Evolutionary conservation across 92 coral and sea anemone species (phyloP).

Genomic region (Siderastrea siderea): DNA sequence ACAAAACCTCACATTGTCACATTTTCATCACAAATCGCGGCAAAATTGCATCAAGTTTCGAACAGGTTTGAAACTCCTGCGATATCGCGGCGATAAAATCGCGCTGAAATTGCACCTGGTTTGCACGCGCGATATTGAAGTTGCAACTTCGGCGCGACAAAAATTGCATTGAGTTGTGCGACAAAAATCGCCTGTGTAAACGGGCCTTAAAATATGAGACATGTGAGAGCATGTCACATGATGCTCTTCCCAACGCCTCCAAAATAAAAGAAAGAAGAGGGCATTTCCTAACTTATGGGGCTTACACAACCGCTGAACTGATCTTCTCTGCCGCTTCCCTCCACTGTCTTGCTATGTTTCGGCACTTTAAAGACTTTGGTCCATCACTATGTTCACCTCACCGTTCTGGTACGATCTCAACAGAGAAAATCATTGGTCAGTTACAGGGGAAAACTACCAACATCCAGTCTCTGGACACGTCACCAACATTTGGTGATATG

Average conservation of each 20-base stretch:
- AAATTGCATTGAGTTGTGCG: too few species aligned
- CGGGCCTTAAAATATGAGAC: too few species aligned
- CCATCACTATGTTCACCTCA: not conserved
- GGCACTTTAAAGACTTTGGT: constrained; percentile 17
- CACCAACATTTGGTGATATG: constrained; percentile 43
- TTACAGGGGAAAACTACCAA: constrained; percentile 35
- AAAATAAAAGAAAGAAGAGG: constrained; percentile 19
- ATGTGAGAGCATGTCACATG: too few species aligned
- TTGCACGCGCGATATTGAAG: too few species aligned
- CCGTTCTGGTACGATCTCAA: constrained; percentile 30
- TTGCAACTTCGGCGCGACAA: too few species aligned
- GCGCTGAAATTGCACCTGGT: too few species aligned
- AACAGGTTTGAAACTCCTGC: too few species aligned
- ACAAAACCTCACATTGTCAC: too few species aligned
- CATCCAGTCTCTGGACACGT: constrained; percentile 29
- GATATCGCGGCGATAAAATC: too few species aligned
- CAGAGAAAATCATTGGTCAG: constrained; percentile 32
- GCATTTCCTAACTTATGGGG: constrained; percentile 35
- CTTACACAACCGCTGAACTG: constrained; percentile 36
- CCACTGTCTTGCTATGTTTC: constrained; percentile 25
- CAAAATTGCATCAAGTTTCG: too few species aligned
- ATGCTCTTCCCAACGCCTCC: constrained; percentile 14
- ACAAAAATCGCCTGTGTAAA: too few species aligned
- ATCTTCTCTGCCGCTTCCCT: constrained; percentile 32
- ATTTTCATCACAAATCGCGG: too few species aligned